These are phyloP conservation scores for Takifugu bimaculatus DNA, from an alignment of 2,113 vertebrate genomes.

Conservation along the genomic window DNA sequence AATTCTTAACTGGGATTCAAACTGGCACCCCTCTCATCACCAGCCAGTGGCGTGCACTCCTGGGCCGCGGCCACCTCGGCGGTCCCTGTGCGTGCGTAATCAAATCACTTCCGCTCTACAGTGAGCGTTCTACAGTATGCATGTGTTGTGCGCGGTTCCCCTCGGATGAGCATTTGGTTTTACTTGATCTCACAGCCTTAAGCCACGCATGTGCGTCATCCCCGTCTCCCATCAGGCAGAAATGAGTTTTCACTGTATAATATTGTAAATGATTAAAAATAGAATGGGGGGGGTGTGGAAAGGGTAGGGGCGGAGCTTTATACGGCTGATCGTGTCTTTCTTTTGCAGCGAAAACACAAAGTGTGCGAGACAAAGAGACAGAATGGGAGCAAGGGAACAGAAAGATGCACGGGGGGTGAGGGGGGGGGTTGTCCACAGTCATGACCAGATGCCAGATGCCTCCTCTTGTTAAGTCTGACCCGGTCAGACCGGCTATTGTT, in stretches of 20 bases:
- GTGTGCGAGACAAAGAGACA: constrained; percentile 11
- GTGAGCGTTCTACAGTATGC: constrained; percentile 42
- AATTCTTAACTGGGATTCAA: constrained; percentile 22
- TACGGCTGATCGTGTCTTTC: constrained; percentile 17
- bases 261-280: constrained; percentile 66
- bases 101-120: constrained; percentile 34
- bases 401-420: not conserved
- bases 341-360: constrained; percentile 16
- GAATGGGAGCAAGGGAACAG: constrained; percentile 10
- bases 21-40: constrained; percentile 21
- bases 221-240: constrained; percentile 50
- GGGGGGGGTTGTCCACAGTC: not conserved
- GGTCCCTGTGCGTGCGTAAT: constrained; percentile 18
- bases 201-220: constrained; percentile 60
- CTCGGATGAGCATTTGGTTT: constrained; percentile 63
- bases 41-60: constrained; percentile 24
- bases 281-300: constrained; percentile 21
- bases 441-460: constrained; percentile 24
- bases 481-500: constrained; percentile 16
- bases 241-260: constrained; percentile 56
- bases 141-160: constrained; percentile 57
- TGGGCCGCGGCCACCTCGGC: constrained; percentile 4
- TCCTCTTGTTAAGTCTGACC: constrained; percentile 23
- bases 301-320: not conserved
- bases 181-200: constrained; percentile 63